A percentile compares a stretch with the other conserved stretches of the same genome.
Conservation (phyloP, 2,888 invertebrate species). For the Mimachlamys varia region DNA sequence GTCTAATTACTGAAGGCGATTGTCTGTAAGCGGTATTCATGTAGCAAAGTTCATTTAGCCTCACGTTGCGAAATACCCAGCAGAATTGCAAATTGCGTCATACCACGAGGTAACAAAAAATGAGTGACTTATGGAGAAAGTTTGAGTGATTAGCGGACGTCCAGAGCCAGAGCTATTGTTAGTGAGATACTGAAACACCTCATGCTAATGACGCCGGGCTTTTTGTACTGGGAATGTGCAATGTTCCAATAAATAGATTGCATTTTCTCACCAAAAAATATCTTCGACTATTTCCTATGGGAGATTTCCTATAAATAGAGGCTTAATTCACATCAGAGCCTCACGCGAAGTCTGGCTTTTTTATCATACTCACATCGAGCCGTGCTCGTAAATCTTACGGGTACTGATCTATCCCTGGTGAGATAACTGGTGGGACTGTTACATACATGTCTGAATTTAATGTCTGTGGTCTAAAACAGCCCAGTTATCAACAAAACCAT, state of each 20-base stretch:
- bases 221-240: neutral
- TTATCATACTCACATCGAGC: neutral
- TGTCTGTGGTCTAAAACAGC: neutral
- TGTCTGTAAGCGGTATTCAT: neutral
- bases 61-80: neutral
- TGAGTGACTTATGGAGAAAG: slow-evolving; percentile 13
- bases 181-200: neutral
- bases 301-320: neutral
- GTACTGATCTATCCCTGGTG: neutral
- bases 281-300: neutral
- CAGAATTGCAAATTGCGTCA: neutral
- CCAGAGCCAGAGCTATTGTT: neutral
- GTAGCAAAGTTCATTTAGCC: neutral
- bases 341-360: neutral
- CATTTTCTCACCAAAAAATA: slow-evolving; percentile 36
- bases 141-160: neutral
- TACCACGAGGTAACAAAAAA: neutral
- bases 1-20: neutral
- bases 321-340: neutral
- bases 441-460: neutral
- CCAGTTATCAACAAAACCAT: too few relatives aligned
- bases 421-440: neutral
- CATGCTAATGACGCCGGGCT: neutral
- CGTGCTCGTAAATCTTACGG: neutral
- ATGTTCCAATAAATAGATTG: slow-evolving; percentile 31